phyloP scores from a whole-genome alignment of 2,113 vertebrate genomes.

The Centropus unirufus region DNA sequence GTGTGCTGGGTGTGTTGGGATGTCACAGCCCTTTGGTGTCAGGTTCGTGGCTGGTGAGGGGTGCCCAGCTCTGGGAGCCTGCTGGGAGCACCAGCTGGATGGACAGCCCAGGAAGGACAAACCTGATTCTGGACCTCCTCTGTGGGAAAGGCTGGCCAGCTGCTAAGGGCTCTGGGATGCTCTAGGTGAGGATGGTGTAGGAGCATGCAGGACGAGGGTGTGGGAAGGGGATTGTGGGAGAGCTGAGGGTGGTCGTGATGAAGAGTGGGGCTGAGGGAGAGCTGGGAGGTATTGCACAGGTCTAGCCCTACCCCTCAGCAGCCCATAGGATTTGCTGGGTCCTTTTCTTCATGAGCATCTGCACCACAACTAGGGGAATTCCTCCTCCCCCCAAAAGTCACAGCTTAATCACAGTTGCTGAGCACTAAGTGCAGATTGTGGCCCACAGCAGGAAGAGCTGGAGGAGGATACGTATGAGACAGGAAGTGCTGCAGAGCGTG shows the following conservation, averaged over 20 bases:
- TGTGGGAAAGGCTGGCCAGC: background rate
- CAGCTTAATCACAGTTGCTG: background rate
- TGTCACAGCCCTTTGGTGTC: too few relatives aligned
- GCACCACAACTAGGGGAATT: background rate
- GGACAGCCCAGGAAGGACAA: background rate
- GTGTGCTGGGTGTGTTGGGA: too few relatives aligned
- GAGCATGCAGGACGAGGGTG: background rate
- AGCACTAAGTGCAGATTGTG: background rate
- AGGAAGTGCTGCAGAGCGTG: background rate
- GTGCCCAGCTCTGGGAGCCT: too few relatives aligned
- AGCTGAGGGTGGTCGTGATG: background rate
- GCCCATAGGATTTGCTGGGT: background rate
- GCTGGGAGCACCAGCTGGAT: too few relatives aligned
- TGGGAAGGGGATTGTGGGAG: background rate
- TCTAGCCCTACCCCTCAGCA: accelerated
- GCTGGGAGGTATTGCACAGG: accelerated
- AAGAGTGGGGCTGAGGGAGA: background rate
- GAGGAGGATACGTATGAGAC: background rate
- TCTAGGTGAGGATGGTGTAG: background rate
- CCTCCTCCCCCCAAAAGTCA: accelerated
- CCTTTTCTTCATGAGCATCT: background rate
- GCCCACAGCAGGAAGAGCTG: background rate
- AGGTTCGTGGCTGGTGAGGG: too few relatives aligned
- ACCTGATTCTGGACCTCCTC: background rate
- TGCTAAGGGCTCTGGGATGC: background rate